Evolutionary conservation across 1,140 invertebrate species (phyloP).

Genomic region (Sitodiplosis mosellana): DNA sequence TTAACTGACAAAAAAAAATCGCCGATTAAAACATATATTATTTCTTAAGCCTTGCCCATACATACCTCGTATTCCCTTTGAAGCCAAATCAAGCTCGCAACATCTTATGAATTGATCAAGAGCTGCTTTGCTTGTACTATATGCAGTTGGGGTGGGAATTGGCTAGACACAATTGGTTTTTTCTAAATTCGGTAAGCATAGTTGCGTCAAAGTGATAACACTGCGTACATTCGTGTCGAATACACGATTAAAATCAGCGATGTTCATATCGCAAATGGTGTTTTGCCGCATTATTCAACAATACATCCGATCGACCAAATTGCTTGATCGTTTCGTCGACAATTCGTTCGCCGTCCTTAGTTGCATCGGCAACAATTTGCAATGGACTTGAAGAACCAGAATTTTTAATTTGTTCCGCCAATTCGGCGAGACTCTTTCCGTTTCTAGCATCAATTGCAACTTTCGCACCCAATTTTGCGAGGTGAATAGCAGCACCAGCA

Average conservation of each 20-base stretch:
- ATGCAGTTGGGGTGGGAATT: constrained; percentile 56
- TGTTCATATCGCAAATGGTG: constrained; percentile 59
- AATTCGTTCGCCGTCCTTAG: constrained; percentile 47
- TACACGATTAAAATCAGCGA: constrained; percentile 66
- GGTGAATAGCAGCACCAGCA: constrained; percentile 53
- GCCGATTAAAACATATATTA: too few species aligned
- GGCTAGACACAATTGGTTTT: constrained; percentile 69
- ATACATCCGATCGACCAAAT: constrained; percentile 52
- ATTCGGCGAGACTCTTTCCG: constrained; percentile 32
- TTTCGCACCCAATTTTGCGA: constrained; percentile 56
- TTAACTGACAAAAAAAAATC: too few species aligned
- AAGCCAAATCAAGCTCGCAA: constrained; percentile 31
- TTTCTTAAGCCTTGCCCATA: too few species aligned
- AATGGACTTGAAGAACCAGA: not conserved
- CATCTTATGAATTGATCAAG: constrained; percentile 48
- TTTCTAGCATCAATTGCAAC: constrained; percentile 62
- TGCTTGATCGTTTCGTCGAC: constrained; percentile 47
- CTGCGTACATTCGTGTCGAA: constrained; percentile 62
- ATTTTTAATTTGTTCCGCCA: constrained; percentile 29
- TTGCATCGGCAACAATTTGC: constrained; percentile 36
- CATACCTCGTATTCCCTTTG: constrained; percentile 36
- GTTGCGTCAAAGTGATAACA: constrained; percentile 19
- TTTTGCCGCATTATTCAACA: constrained; percentile 79
- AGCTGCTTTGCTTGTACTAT: constrained; percentile 69
- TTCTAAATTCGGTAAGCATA: constrained; percentile 66